These are phyloP conservation scores for Pollachius pollachius DNA, from an alignment of 2,113 vertebrate genomes.

Conservation along the genomic window DNA sequence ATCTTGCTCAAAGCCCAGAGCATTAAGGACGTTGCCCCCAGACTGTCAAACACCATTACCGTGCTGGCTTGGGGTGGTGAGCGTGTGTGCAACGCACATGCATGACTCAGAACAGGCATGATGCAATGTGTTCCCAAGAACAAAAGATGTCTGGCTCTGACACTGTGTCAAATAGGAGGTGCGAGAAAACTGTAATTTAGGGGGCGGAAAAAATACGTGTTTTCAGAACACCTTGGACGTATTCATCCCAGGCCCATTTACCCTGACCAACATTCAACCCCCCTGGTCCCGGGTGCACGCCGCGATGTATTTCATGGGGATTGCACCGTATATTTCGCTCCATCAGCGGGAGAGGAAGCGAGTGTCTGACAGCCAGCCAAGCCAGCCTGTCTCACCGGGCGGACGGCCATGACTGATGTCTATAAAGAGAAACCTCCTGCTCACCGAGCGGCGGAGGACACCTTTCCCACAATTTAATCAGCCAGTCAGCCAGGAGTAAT, in stretches of 20 bases:
- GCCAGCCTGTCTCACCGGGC: conserved; percentile 7
- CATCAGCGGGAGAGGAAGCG: conserved; percentile 30
- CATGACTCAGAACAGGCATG: conserved; percentile 33
- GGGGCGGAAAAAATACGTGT: conserved; percentile 19
- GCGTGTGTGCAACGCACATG: conserved; percentile 29
- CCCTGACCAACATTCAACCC: conserved; percentile 4
- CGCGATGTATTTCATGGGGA: no score
- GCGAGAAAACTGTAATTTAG: conserved; percentile 36
- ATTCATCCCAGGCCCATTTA: conserved; percentile 35
- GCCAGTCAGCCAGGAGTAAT: conserved; percentile 75
- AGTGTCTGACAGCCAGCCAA: conserved; percentile 48
- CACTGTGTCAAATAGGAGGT: conserved; percentile 32
- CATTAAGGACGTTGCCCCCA: conserved; percentile 61
- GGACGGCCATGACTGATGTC: conserved; percentile 56
- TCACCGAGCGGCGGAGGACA: conserved; percentile 66
- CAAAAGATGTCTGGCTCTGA: conserved; percentile 59
- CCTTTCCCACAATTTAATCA: conserved; percentile 77
- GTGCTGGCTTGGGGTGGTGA: conserved; percentile 23
- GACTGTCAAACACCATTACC: conserved; percentile 47
- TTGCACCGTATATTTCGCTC: no score
- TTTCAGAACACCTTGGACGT: conserved; percentile 30
- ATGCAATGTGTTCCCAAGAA: conserved; percentile 56
- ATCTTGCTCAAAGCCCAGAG: conserved; percentile 61
- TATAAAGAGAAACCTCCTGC: conserved; percentile 56
- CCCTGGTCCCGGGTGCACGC: background rate